A percentile compares a stretch with the other conserved stretches of the same genome.
Evolutionary conservation across 1,140 invertebrate species (phyloP).

Genomic region (Ips nitidus): DNA sequence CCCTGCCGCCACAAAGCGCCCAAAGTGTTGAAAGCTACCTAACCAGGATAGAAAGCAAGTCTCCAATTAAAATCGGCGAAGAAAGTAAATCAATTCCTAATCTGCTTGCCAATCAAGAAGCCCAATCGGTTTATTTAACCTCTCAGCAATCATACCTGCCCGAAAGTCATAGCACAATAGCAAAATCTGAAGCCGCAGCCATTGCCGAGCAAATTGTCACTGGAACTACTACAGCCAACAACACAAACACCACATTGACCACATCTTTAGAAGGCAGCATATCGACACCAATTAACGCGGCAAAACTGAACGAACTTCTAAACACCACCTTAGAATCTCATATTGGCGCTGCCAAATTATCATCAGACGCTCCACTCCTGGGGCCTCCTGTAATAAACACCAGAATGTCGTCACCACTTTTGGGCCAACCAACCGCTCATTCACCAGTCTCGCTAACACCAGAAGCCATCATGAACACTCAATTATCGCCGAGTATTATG

Average conservation of each 20-base stretch:
- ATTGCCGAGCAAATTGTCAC: constrained; percentile 53
- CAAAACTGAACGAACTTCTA: constrained; percentile 64
- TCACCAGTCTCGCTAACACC: constrained; percentile 45
- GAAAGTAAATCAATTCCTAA: constrained; percentile 17
- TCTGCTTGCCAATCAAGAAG: constrained; percentile 8
- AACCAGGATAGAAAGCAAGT: constrained; percentile 53
- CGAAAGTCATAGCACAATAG: constrained; percentile 35
- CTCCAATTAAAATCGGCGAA: constrained; percentile 19
- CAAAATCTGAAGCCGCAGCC: constrained; percentile 54
- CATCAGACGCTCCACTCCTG: constrained; percentile 47
- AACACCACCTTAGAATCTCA: constrained; percentile 65
- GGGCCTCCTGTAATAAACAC: constrained; percentile 45
- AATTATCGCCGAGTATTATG: constrained; percentile 61
- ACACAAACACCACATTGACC: constrained; percentile 52
- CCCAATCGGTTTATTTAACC: constrained; percentile 29
- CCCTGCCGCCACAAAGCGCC: constrained; percentile 58
- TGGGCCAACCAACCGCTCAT: constrained; percentile 18
- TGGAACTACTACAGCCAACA: constrained; percentile 51
- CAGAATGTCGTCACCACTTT: constrained; percentile 35
- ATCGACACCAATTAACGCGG: constrained; percentile 51
- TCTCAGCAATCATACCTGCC: constrained; percentile 35
- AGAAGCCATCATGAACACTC: constrained; percentile 63
- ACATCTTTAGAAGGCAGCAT: constrained; percentile 55
- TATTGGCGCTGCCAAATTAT: constrained; percentile 50
- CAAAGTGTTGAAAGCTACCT: constrained; percentile 63